These are phyloP conservation scores for Gymnobelideus leadbeateri DNA, from an alignment of 2,113 vertebrate genomes.

Conservation along the genomic window DNA sequence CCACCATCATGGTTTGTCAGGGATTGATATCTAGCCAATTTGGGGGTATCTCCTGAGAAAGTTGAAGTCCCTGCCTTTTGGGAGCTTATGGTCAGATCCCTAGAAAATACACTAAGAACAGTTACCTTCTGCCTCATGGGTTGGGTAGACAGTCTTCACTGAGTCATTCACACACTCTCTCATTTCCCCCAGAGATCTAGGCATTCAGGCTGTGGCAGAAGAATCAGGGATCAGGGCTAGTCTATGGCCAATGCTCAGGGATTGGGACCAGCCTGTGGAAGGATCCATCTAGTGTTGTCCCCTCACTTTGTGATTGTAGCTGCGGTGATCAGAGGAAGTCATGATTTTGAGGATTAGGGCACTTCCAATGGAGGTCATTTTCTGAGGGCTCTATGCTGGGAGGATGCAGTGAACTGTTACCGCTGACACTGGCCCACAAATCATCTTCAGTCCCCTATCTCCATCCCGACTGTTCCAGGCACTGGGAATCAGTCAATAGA, in stretches of 20 bases:
- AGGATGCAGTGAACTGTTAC: no score
- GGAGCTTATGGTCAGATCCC: background rate
- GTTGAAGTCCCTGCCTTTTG: background rate
- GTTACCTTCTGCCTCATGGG: background rate
- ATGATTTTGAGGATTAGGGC: no score
- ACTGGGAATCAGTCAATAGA: no score
- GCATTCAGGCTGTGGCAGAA: background rate
- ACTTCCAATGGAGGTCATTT: no score
- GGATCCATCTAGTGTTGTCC: no score
- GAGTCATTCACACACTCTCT: no score
- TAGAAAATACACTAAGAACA: background rate
- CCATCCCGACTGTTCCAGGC: no score
- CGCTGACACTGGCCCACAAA: rapidly evolving
- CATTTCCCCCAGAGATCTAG: background rate
- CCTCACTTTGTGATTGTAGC: no score
- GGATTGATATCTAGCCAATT: background rate
- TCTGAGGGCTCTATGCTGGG: no score
- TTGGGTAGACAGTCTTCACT: background rate
- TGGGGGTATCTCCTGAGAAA: background rate
- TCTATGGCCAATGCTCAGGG: background rate
- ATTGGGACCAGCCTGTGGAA: background rate
- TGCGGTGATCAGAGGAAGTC: no score
- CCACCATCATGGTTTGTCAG: background rate
- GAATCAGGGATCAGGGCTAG: background rate
- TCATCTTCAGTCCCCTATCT: no score